Conservation (phyloP, 2,888 invertebrate species). For the Drosophila neonasuta region DNA sequence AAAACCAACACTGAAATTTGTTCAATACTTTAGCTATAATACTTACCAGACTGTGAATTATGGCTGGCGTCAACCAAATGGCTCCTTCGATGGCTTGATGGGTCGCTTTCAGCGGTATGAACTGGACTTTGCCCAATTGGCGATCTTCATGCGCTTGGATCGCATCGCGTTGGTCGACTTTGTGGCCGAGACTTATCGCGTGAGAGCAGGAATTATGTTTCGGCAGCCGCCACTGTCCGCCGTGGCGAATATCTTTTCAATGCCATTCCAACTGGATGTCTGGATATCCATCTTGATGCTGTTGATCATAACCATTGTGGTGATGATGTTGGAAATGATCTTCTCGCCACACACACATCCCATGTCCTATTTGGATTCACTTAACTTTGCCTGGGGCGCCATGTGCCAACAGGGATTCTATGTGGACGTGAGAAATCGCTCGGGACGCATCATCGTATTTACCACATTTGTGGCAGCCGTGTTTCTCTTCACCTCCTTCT, state of each 20-base stretch:
- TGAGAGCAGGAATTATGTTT: slow-evolving; percentile 85
- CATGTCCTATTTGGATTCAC: slow-evolving; percentile 82
- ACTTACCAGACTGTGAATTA: slow-evolving; percentile 82
- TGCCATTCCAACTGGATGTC: slow-evolving; percentile 85
- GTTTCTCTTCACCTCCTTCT: slow-evolving; percentile 86
- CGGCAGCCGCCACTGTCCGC: slow-evolving; percentile 85
- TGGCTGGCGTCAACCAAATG: slow-evolving; percentile 84
- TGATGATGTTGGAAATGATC: slow-evolving; percentile 71
- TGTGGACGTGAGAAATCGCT: slow-evolving; percentile 82
- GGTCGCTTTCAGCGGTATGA: slow-evolving; percentile 84
- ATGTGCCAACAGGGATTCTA: slow-evolving; percentile 86
- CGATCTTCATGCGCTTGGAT: slow-evolving; percentile 84
- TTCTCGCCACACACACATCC: slow-evolving; percentile 70
- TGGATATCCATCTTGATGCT: slow-evolving; percentile 82
- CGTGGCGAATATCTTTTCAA: slow-evolving; percentile 85
- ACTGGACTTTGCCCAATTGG: slow-evolving; percentile 84
- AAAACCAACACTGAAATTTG: too few relatives aligned
- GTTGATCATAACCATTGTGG: slow-evolving; percentile 70
- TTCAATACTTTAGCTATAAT: slow-evolving; percentile 61
- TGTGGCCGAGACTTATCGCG: slow-evolving; percentile 83
- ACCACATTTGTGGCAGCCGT: slow-evolving; percentile 84
- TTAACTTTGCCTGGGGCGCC: slow-evolving; percentile 84
- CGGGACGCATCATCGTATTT: slow-evolving; percentile 84
- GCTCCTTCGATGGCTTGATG: slow-evolving; percentile 84
- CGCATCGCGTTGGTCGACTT: slow-evolving; percentile 83